These are phyloP conservation scores for Sorex fumeus DNA, from an alignment of 2,113 vertebrate species.

Conservation along the genomic window DNA sequence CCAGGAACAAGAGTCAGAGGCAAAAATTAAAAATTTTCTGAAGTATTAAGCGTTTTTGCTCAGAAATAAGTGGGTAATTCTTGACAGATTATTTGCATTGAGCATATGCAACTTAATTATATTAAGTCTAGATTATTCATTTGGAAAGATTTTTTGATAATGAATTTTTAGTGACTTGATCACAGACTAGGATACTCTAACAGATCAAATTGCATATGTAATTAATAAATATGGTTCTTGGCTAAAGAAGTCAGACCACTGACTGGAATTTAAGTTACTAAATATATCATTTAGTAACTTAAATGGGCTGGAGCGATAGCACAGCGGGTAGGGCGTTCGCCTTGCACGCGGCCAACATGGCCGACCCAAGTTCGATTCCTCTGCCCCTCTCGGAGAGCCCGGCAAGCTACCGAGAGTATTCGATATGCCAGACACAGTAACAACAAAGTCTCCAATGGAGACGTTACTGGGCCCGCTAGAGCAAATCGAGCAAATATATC, in stretches of 20 bases:
- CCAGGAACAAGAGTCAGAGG: background rate
- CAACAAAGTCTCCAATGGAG: too few species aligned
- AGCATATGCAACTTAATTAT: background rate
- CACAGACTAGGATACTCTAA: background rate
- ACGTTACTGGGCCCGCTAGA: too few species aligned
- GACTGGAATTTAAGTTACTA: background rate
- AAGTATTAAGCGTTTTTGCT: background rate
- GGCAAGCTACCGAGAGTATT: too few species aligned
- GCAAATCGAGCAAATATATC: too few species aligned
- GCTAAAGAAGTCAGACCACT: background rate
- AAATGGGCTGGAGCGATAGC: too few species aligned
- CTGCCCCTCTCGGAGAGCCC: too few species aligned
- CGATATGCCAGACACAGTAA: too few species aligned
- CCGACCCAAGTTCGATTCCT: too few species aligned
- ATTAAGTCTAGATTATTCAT: background rate
- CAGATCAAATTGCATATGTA: background rate
- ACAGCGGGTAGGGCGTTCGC: too few species aligned
- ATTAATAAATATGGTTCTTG: background rate
- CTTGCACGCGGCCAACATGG: too few species aligned
- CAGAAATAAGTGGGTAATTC: background rate
- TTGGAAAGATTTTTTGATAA: slow-evolving; percentile 7
- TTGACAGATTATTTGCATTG: background rate
- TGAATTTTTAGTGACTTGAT: background rate
- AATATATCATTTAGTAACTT: too few species aligned
- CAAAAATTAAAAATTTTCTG: background rate